Percentiles rank a stretch among this genome's conserved stretches.
Evolutionary conservation across 2,888 invertebrate species (phyloP).

Genomic region (Luffia ferchaultella): DNA sequence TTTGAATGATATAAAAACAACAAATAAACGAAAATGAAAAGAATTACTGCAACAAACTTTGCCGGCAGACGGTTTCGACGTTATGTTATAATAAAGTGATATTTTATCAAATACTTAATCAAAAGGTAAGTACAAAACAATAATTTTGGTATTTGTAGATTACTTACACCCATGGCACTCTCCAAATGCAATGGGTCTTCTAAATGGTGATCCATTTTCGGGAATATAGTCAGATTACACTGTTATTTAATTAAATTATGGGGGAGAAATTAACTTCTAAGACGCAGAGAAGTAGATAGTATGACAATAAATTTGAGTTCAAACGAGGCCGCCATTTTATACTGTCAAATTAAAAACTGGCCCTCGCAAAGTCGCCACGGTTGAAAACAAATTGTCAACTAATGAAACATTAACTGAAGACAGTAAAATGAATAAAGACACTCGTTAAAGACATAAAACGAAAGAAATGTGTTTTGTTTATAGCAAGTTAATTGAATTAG

Average conservation of each 20-base stretch:
- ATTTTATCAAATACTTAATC: neutral
- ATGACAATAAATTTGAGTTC: conserved; percentile 33
- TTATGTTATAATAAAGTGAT: neutral
- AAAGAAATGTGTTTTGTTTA: neutral
- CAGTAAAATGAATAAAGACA: neutral
- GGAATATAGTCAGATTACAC: neutral
- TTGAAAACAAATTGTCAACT: conserved; percentile 45
- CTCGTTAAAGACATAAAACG: neutral
- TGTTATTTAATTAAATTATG: neutral
- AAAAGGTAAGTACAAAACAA: too few relatives aligned
- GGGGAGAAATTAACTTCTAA: too few relatives aligned
- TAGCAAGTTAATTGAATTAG: neutral
- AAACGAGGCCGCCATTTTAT: conserved; percentile 66
- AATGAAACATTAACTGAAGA: conserved; percentile 1
- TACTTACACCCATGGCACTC: conserved; percentile 46
- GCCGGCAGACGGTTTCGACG: neutral
- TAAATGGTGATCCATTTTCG: conserved; percentile 49
- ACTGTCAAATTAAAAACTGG: conserved; percentile 44
- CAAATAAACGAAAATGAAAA: too few relatives aligned
- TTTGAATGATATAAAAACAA: neutral
- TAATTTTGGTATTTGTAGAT: neutral
- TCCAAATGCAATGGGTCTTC: conserved; percentile 49
- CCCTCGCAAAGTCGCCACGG: conserved; percentile 46
- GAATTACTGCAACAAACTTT: neutral
- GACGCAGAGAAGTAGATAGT: too few relatives aligned